phyloP scores from a whole-genome alignment of 1,140 invertebrate species.

The Venturia canescens region DNA sequence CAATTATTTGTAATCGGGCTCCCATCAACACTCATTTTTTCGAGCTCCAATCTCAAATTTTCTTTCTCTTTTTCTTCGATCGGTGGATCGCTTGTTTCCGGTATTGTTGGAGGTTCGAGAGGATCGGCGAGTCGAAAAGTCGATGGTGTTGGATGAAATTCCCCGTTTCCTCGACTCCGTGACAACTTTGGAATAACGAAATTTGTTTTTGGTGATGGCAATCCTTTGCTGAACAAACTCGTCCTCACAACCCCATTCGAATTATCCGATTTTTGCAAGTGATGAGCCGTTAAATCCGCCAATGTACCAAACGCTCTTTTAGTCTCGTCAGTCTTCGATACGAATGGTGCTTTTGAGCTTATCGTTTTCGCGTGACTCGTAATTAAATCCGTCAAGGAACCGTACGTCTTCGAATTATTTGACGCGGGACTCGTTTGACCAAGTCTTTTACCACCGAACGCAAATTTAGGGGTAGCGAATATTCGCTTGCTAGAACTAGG shows the following conservation, averaged over 20 bases:
- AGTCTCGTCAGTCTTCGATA: constrained; percentile 12
- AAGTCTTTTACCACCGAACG: constrained; percentile 11
- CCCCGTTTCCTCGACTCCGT: not conserved
- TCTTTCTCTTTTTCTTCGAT: not conserved
- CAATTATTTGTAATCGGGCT: constrained; percentile 55
- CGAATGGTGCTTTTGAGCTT: not conserved
- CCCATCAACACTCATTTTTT: constrained; percentile 43
- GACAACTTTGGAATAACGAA: constrained; percentile 64
- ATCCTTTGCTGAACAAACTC: not conserved
- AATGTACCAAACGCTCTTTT: constrained; percentile 64
- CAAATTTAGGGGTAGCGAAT: constrained; percentile 11
- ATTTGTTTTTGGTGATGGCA: constrained; percentile 41
- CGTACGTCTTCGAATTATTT: constrained; percentile 20
- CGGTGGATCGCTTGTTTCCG: not conserved
- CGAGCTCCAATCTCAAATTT: not conserved
- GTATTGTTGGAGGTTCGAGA: not conserved
- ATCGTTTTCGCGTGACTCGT: constrained; percentile 49
- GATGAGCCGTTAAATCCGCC: constrained; percentile 67
- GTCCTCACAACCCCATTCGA: not conserved
- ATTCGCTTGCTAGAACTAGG: not conserved
- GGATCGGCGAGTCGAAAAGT: not conserved
- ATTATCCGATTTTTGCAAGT: constrained; percentile 64
- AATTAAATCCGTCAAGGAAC: constrained; percentile 52
- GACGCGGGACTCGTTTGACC: not conserved
- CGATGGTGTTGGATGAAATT: not conserved